Conservation (phyloP, 2,797 vertebrate genomes). For the Sparus aurata region DNA sequence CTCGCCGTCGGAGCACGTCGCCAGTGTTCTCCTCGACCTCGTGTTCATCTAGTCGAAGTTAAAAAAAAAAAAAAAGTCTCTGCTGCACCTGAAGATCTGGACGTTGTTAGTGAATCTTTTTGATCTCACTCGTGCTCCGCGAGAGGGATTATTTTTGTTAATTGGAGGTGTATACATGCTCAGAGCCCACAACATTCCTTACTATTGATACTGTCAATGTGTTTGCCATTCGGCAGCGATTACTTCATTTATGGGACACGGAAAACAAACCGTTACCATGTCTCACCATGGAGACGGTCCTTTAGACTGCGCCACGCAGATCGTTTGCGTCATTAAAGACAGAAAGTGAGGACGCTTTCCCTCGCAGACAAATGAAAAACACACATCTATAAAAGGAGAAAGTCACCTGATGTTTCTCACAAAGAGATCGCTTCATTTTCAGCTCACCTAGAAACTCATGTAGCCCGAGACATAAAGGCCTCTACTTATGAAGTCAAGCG, state of each 20-base stretch:
- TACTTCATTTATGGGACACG: conserved; percentile 40
- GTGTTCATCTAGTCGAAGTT: neutral
- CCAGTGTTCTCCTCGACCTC: conserved; percentile 11
- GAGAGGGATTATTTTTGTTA: conserved; percentile 47
- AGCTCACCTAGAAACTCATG: neutral
- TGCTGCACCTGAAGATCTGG: conserved; percentile 66
- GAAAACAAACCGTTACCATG: conserved; percentile 40
- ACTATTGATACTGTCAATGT: conserved; percentile 60
- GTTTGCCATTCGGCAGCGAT: conserved; percentile 59
- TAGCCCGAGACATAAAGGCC: neutral
- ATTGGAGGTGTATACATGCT: conserved; percentile 58
- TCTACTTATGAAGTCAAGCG: neutral
- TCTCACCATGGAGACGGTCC: conserved; percentile 33
- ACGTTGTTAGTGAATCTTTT: conserved; percentile 57
- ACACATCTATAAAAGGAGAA: conserved; percentile 4
- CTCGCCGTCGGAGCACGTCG: conserved; percentile 8
- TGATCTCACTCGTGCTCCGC: conserved; percentile 49
- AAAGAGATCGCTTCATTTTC: conserved; percentile 11
- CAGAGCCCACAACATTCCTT: conserved; percentile 48
- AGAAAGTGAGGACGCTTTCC: conserved; percentile 11
- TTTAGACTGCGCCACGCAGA: neutral
- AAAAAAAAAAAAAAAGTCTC: conserved; percentile 26
- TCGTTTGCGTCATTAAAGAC: neutral
- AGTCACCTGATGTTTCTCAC: neutral
- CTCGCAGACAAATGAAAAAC: conserved; percentile 5